A percentile compares a stretch with the other conserved stretches of the same genome.
Evolutionary conservation across 2,113 vertebrate species (phyloP).

Genomic region (Apus apus): DNA sequence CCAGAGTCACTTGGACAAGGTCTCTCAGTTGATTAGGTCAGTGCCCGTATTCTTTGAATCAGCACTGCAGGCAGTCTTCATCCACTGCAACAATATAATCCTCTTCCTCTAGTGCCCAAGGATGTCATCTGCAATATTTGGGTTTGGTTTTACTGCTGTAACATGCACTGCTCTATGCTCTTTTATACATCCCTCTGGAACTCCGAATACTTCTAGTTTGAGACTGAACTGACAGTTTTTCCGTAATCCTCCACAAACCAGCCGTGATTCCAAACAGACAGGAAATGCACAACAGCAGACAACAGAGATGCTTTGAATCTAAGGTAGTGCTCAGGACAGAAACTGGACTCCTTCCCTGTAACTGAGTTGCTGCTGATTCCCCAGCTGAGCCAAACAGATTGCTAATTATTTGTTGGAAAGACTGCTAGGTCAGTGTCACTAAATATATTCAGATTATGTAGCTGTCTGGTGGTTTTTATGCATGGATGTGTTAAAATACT

Average conservation of each 20-base stretch:
- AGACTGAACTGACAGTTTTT: neutral
- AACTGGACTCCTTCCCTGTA: neutral
- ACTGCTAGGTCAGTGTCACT: neutral
- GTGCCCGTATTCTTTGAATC: neutral
- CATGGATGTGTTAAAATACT: neutral
- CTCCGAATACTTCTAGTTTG: neutral
- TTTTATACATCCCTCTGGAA: neutral
- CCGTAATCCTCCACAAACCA: neutral
- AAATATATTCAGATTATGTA: neutral
- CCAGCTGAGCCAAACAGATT: neutral
- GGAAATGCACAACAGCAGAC: neutral
- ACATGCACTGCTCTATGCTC: neutral
- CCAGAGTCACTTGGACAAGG: neutral
- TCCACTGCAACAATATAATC: neutral
- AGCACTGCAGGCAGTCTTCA: neutral
- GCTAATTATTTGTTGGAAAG: neutral
- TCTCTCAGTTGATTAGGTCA: neutral
- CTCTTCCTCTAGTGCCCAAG: neutral
- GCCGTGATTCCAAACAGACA: neutral
- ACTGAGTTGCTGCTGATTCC: neutral
- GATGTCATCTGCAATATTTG: neutral
- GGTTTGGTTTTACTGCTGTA: neutral
- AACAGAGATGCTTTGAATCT: neutral
- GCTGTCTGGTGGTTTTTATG: neutral
- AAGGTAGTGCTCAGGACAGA: neutral